Percentiles rank a stretch among this genome's conserved stretches.
phyloP scores from a whole-genome alignment of 2,797 vertebrate genomes.

The Neosilurus hyrtlii region DNA sequence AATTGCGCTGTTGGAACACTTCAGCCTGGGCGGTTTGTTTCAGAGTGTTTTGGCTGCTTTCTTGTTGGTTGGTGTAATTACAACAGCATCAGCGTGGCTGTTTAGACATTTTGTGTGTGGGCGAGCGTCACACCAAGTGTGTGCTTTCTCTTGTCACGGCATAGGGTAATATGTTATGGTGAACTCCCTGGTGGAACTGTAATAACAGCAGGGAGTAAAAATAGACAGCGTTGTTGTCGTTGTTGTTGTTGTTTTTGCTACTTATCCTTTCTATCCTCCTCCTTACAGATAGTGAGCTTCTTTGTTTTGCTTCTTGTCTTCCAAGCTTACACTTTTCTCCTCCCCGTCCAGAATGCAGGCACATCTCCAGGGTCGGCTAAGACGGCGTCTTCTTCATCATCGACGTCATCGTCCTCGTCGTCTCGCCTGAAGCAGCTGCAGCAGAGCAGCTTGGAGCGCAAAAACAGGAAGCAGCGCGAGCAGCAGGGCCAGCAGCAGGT shows the following conservation, averaged over 20 bases:
- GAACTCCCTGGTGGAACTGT: conserved; percentile 29
- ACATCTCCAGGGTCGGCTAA: conserved; percentile 82
- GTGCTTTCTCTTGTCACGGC: conserved; percentile 1
- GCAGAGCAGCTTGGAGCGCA: conserved; percentile 86
- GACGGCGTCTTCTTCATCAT: conserved; percentile 79
- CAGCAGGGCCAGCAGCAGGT: conserved; percentile 97
- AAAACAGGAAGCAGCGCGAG: conserved; percentile 85
- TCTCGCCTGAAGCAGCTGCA: conserved; percentile 88
- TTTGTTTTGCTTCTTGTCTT: neutral
- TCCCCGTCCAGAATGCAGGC: conserved; percentile 74
- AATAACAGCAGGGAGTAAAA: conserved; percentile 18
- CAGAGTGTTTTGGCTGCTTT: conserved; percentile 18
- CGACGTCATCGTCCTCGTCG: conserved; percentile 79
- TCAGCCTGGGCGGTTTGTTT: conserved; percentile 7
- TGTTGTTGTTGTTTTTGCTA: neutral
- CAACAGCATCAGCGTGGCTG: conserved; percentile 1
- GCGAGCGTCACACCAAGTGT: conserved; percentile 9
- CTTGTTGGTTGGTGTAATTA: conserved; percentile 25
- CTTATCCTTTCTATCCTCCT: neutral
- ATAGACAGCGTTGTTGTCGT: neutral
- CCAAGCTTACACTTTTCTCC: neutral
- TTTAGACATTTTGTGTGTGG: conserved; percentile 29
- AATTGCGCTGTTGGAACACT: conserved; percentile 20
- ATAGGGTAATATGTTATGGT: neutral
- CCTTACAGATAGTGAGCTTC: neutral